phyloP scores from a whole-genome alignment of 2,797 vertebrate genomes.

The Hypotaenidia okinawae region DNA sequence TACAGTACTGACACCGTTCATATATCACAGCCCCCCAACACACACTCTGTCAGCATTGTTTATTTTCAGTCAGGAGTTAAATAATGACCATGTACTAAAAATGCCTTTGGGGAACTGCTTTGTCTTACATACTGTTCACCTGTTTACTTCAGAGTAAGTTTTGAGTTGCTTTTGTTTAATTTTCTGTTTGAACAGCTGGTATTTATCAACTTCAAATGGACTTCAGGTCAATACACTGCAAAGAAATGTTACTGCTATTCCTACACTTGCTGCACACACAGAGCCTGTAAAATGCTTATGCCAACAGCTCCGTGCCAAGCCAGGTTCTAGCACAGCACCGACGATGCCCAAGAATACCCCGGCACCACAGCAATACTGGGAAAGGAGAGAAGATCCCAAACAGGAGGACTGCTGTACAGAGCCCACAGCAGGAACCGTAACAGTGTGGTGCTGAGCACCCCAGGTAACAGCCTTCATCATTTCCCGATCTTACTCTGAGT shows the following conservation, averaged over 20 bases:
- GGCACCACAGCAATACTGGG: background rate
- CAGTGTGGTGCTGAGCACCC: too few species aligned
- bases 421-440: background rate
- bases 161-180: conserved; percentile 69
- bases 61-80: conserved; percentile 76
- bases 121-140: conserved; percentile 72
- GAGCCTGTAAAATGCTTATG: background rate
- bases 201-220: conserved; percentile 73
- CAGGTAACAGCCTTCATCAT: fast-evolving
- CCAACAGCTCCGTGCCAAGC: background rate
- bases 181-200: conserved; percentile 63
- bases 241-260: conserved; percentile 11
- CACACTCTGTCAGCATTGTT: conserved; percentile 71
- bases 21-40: conserved; percentile 73
- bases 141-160: conserved; percentile 73
- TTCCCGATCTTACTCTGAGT: fast-evolving
- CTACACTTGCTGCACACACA: conserved; percentile 27
- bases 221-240: conserved; percentile 36
- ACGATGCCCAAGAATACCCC: background rate
- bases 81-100: conserved; percentile 75
- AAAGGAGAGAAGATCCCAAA: background rate
- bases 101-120: conserved; percentile 71
- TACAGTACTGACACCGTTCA: conserved; percentile 66
- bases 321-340: background rate
- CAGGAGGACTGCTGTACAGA: background rate